Percentiles rank a stretch among this genome's conserved stretches.
These are phyloP conservation scores for Apotomis turbidana DNA, from an alignment of 2,888 invertebrate genomes.

Conservation along the genomic window DNA sequence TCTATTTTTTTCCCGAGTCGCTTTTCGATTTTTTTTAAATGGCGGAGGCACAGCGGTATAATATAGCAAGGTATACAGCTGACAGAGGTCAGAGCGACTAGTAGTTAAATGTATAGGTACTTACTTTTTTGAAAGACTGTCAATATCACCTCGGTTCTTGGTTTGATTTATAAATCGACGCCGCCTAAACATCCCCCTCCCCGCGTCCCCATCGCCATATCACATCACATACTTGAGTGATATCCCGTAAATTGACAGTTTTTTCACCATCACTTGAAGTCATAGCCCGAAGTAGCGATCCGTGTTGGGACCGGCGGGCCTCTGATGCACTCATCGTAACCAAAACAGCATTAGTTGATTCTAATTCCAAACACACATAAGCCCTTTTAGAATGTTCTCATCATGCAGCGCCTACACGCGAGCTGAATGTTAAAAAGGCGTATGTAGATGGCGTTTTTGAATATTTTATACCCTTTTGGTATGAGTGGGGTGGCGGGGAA, in stretches of 20 bases:
- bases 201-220: constrained; percentile 2
- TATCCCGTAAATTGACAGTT: constrained; percentile 26
- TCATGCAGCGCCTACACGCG: neutral
- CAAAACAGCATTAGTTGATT: constrained; percentile 3
- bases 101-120: too few relatives aligned
- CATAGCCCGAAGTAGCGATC: constrained; percentile 6
- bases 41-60: too few relatives aligned
- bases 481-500: neutral
- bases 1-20: too few relatives aligned
- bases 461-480: neutral
- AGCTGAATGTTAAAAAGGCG: neutral
- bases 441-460: neutral
- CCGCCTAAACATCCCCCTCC: neutral
- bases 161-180: too few relatives aligned
- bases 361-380: neutral
- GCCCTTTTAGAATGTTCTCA: neutral
- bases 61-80: too few relatives aligned
- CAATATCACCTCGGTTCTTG: too few relatives aligned
- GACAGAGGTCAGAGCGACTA: too few relatives aligned
- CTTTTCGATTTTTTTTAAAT: too few relatives aligned
- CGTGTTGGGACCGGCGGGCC: constrained; percentile 31
- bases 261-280: constrained; percentile 14
- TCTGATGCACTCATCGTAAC: neutral
- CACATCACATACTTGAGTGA: constrained; percentile 12
- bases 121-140: too few relatives aligned